These are phyloP conservation scores for Bombus difficillimus DNA, from an alignment of 1,140 invertebrate species.

Conservation along the genomic window DNA sequence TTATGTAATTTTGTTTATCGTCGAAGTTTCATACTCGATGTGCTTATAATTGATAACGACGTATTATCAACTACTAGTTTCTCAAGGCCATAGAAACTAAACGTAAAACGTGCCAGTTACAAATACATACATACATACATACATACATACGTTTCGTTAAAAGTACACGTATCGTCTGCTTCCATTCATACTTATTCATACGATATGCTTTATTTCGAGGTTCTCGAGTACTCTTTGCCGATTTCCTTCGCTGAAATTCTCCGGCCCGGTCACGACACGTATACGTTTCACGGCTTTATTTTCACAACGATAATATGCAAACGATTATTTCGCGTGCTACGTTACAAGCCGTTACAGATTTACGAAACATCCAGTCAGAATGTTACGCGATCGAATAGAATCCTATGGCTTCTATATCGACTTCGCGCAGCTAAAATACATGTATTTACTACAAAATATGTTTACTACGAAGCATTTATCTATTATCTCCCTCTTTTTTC, in stretches of 20 bases:
- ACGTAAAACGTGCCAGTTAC: neutral
- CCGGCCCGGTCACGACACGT: neutral
- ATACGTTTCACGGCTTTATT: neutral
- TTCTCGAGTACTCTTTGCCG: neutral
- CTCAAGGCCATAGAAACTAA: too few species aligned
- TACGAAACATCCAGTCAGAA: neutral
- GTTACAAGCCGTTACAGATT: constrained; percentile 40
- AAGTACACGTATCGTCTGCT: neutral
- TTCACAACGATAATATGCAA: constrained; percentile 29
- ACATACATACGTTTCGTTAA: neutral
- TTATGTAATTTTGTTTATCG: neutral
- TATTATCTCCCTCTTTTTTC: too few species aligned
- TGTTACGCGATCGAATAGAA: constrained; percentile 4
- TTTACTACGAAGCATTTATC: too few species aligned
- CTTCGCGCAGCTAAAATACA: neutral
- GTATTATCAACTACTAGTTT: neutral
- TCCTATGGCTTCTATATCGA: neutral
- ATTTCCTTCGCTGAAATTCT: neutral
- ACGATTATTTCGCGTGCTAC: constrained; percentile 41
- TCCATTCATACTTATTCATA: neutral
- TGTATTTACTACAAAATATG: neutral
- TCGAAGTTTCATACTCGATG: neutral
- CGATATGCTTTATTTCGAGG: neutral
- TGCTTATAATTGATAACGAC: neutral
- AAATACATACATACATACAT: neutral